A percentile compares a stretch with the other conserved stretches of the same genome.
Evolutionary conservation across 2,113 vertebrate genomes (phyloP).

Genomic region (Microtus oregoni): DNA sequence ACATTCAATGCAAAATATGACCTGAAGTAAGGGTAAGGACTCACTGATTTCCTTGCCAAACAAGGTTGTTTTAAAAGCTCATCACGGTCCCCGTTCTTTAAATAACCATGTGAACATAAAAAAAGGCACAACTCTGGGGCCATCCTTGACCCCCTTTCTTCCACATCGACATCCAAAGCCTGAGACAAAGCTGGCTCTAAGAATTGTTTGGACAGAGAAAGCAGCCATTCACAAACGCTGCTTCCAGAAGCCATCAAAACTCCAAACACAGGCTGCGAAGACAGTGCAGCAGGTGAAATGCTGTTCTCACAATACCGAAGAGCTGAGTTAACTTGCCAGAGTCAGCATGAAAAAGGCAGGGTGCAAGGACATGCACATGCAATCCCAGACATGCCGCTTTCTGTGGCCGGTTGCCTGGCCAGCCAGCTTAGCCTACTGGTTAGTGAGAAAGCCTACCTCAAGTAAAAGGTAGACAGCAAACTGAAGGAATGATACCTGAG

Average conservation of each 20-base stretch:
- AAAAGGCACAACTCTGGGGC: neutral
- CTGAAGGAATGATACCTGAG: neutral
- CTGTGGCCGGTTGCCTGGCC: neutral
- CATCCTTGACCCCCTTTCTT: neutral
- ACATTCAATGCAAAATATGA: neutral
- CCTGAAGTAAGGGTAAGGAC: neutral
- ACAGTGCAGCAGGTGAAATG: neutral
- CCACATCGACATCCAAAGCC: neutral
- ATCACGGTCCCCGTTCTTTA: neutral
- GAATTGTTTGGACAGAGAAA: slow-evolving; percentile 2
- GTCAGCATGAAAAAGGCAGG: neutral
- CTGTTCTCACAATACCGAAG: neutral
- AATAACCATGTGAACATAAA: neutral
- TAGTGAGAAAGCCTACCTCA: neutral
- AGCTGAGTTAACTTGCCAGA: neutral
- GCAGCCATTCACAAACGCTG: neutral
- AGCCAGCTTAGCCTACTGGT: neutral
- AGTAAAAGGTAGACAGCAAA: neutral
- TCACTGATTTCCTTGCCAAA: neutral
- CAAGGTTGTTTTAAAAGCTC: neutral
- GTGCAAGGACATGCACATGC: neutral
- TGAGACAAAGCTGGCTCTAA: neutral
- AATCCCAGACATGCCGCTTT: neutral
- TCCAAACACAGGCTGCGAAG: neutral
- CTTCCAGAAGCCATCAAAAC: slow-evolving; percentile 23